Evolutionary conservation across 2,797 vertebrate species (phyloP).

Genomic region (Oreonectes daqikongensis): DNA sequence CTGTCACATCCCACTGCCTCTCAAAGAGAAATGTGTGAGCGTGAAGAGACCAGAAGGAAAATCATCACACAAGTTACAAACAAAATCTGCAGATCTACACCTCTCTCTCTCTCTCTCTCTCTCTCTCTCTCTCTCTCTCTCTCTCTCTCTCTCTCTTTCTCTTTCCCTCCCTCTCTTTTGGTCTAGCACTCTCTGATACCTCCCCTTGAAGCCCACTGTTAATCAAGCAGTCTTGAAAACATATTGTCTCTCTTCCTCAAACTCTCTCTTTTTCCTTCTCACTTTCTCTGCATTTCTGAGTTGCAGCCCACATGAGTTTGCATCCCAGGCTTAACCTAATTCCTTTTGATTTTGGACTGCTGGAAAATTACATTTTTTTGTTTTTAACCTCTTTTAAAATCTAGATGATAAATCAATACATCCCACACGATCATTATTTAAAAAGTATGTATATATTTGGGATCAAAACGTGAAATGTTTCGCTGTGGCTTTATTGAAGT

Average conservation of each 20-base stretch:
- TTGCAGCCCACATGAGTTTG: conserved; percentile 23
- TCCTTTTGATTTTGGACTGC: neutral
- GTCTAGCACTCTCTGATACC: conserved; percentile 52
- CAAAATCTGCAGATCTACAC: conserved; percentile 26
- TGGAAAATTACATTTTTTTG: neutral
- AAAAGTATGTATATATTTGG: neutral
- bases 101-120: conserved; percentile 36
- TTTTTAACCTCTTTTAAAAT: neutral
- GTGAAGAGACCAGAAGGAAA: conserved; percentile 35
- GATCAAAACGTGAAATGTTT: conserved; percentile 19
- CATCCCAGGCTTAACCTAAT: conserved; percentile 29
- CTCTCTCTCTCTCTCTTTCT: conserved; percentile 43
- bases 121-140: conserved; percentile 49
- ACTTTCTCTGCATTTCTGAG: neutral
- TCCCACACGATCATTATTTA: neutral
- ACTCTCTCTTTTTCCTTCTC: conserved; percentile 47
- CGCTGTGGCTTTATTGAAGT: conserved; percentile 32
- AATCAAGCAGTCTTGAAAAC: conserved; percentile 31
- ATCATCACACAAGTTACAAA: conserved; percentile 40
- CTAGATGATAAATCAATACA: neutral
- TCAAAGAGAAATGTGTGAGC: conserved; percentile 28
- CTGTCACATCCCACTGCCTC: conserved; percentile 30
- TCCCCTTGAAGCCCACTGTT: conserved; percentile 47
- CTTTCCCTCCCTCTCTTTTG: conserved; percentile 48
- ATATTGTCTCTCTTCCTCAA: neutral